Conservation (phyloP, 92 coral and sea anemone species). For the Epizoanthus fatuus region DNA sequence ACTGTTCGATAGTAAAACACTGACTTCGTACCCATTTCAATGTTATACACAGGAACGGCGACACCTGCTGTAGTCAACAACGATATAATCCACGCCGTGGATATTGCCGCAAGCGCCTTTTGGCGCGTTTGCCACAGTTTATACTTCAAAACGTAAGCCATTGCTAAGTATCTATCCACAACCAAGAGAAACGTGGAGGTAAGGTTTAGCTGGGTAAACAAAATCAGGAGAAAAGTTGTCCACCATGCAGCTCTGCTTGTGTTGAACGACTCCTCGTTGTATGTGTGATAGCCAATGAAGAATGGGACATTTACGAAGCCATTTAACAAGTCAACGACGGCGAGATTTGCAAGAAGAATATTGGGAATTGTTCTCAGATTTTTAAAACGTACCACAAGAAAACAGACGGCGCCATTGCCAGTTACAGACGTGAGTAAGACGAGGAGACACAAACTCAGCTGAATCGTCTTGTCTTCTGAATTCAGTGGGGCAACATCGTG, state of each 20-base stretch:
- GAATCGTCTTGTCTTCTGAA: neutral
- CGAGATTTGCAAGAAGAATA: slow-evolving; percentile 1
- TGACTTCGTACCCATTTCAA: neutral
- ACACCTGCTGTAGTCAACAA: neutral
- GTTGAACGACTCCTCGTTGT: neutral
- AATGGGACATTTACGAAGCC: neutral
- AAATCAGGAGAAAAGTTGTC: neutral
- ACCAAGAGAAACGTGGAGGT: neutral
- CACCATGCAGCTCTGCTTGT: neutral
- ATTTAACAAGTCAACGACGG: neutral
- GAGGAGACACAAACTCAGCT: neutral
- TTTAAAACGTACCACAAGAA: neutral
- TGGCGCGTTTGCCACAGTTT: neutral
- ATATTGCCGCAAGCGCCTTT: neutral
- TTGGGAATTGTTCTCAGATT: slow-evolving; percentile 20
- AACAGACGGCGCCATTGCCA: slow-evolving; percentile 13
- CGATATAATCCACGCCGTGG: neutral
- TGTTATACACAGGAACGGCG: neutral
- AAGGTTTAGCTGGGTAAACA: neutral
- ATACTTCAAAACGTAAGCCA: neutral
- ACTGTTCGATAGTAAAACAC: neutral
- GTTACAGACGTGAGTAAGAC: neutral
- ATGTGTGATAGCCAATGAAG: neutral
- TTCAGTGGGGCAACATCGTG: neutral
- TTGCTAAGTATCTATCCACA: neutral